Conservation (phyloP, 2,797 vertebrate species). For the Danio tinwini region DNA sequence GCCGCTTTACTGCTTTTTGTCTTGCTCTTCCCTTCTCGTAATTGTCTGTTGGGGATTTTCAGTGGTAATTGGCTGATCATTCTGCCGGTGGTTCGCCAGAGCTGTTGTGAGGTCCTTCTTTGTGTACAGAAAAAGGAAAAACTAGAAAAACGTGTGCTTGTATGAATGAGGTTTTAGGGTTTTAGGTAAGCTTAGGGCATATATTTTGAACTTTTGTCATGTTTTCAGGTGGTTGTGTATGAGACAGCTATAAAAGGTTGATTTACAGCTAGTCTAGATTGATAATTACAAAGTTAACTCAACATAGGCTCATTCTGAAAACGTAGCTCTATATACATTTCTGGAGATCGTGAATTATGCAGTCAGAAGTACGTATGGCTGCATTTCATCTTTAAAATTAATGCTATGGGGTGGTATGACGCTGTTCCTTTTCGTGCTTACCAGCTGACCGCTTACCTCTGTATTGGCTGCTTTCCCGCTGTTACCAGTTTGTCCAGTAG, state of each 20-base stretch:
- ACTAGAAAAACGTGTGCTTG: conserved; percentile 1
- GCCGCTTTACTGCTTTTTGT: conserved; percentile 60
- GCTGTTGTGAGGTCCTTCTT: conserved; percentile 5
- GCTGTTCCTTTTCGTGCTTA: too few relatives aligned
- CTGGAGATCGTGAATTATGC: too few relatives aligned
- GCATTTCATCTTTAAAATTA: too few relatives aligned
- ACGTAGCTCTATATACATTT: too few relatives aligned
- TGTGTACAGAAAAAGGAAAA: conserved; percentile 22
- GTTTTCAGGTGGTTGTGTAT: not conserved
- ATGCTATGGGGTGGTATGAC: too few relatives aligned
- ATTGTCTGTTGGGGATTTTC: conserved; percentile 46
- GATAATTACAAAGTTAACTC: not conserved
- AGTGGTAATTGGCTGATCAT: conserved; percentile 20
- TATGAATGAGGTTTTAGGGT: not conserved
- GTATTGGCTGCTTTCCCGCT: too few relatives aligned
- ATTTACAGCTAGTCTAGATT: not conserved
- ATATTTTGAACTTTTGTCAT: not conserved
- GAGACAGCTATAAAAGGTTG: not conserved
- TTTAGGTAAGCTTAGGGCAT: not conserved
- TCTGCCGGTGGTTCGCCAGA: conserved; percentile 45
- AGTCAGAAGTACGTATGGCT: too few relatives aligned
- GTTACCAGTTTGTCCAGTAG: too few relatives aligned
- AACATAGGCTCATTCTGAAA: too few relatives aligned
- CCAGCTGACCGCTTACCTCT: too few relatives aligned
- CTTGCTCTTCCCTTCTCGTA: conserved; percentile 43